Evolutionary conservation across 37 sponge, comb jelly and placozoan genomes (phyloP).

Genomic region (Lycopodina hypogea): DNA sequence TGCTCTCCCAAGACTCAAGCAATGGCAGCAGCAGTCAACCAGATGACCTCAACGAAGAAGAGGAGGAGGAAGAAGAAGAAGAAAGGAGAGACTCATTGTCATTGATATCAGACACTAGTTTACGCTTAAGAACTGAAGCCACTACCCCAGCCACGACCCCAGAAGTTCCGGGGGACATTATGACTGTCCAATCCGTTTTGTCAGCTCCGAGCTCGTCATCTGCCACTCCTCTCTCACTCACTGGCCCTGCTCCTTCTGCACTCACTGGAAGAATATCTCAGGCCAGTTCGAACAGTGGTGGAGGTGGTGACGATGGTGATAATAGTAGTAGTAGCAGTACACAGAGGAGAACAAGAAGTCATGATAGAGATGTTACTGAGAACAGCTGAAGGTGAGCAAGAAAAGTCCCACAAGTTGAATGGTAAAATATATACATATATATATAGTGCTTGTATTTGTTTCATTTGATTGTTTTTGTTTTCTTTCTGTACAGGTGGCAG

Average conservation of each 20-base stretch:
- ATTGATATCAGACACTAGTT: neutral
- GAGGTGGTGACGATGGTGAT: neutral
- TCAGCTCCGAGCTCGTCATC: neutral
- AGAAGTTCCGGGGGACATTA: too few relatives aligned
- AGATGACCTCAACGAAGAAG: slow-evolving; percentile 21
- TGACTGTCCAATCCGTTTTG: too few relatives aligned
- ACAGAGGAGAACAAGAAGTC: too few relatives aligned
- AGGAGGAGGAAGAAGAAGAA: neutral
- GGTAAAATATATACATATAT: too few relatives aligned
- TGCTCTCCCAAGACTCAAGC: slow-evolving; percentile 28
- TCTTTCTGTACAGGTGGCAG: too few relatives aligned
- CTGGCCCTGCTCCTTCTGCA: neutral
- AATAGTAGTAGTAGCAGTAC: neutral
- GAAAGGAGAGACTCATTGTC: neutral
- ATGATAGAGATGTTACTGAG: too few relatives aligned
- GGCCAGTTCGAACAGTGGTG: neutral
- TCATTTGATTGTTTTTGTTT: too few relatives aligned
- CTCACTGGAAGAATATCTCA: neutral
- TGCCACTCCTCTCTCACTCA: too few relatives aligned
- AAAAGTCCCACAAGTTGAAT: too few relatives aligned
- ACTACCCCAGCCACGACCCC: neutral
- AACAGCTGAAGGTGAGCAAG: too few relatives aligned
- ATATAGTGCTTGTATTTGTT: too few relatives aligned
- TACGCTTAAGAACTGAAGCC: neutral
- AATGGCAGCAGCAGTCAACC: slow-evolving; percentile 45